phyloP scores from a whole-genome alignment of 1,140 invertebrate genomes.

The Uloborus diversus region DNA sequence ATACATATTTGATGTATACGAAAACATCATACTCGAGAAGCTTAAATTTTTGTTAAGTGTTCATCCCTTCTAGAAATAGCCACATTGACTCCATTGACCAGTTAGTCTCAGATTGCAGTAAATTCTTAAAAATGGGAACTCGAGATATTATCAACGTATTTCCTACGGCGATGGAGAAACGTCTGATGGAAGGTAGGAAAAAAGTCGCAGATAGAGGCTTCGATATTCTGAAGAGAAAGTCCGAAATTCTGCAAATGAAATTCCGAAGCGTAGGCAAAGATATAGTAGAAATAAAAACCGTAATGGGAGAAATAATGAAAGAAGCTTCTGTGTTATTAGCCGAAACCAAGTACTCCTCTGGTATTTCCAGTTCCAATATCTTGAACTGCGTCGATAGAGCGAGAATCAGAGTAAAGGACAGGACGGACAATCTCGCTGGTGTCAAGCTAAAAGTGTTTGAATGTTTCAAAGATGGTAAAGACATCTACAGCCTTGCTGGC shows the following conservation, averaged over 20 bases:
- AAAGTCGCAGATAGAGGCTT: slow-evolving; percentile 9
- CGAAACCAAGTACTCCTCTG: slow-evolving; percentile 13
- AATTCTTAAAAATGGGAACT: neutral
- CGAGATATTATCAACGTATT: slow-evolving; percentile 11
- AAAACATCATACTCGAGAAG: too few species aligned
- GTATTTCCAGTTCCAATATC: neutral
- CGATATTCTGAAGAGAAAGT: slow-evolving; percentile 19
- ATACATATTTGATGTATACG: too few species aligned
- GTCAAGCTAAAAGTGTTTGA: slow-evolving; percentile 7
- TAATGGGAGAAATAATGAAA: slow-evolving; percentile 26
- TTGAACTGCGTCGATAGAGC: neutral
- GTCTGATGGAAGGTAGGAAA: neutral
- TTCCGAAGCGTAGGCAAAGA: slow-evolving; percentile 29
- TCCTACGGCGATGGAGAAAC: slow-evolving; percentile 26
- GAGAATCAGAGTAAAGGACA: slow-evolving; percentile 9
- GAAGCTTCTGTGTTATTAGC: slow-evolving; percentile 11
- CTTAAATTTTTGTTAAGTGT: too few species aligned
- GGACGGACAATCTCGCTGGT: slow-evolving; percentile 21
- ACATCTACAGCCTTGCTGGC: slow-evolving; percentile 6
- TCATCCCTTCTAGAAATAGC: too few species aligned
- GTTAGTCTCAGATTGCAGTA: too few species aligned
- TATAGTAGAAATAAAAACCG: slow-evolving; percentile 14
- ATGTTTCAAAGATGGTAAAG: neutral
- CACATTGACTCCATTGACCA: too few species aligned
- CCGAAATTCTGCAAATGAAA: slow-evolving; percentile 13